Evolutionary conservation across 1,140 invertebrate genomes (phyloP), one percentile per base, ranked within the genome.

Genomic region (Drosophila arawakana): DNA sequence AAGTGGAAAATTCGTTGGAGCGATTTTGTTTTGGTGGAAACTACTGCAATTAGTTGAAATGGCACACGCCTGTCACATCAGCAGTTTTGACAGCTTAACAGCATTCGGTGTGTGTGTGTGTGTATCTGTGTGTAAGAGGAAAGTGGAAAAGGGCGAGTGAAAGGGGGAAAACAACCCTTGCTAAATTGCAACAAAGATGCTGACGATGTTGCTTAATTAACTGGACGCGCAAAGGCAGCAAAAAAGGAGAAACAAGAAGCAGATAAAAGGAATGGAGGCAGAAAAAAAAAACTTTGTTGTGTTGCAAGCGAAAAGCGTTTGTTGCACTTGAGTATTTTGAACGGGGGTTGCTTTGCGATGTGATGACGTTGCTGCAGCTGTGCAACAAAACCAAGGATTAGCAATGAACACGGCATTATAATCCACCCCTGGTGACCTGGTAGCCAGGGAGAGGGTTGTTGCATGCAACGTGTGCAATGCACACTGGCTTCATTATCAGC

Each of bases 31-130:
- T 37, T 62, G 18, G 46, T 71, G 58, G 57, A 54, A 78, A 89
- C 73, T 88, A 89, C 73, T 88, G 83, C 83, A 88, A 86, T 86
- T 88, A 86, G 84, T 88, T 88, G 55, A 18, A 73, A 71, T 73
- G 82, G 72, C 80, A 77, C 78, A 68, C 80, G 83, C 67, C 84
- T 83, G 84, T 89, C 83, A 73, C 80, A 88, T 77, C 67, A 70
- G 71, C 83, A 59, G 81, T 80, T 86, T 66, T 74, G 81, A 73
- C 82, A 86, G 82, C 81, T 86, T 86, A 85, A 61, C 68, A 67
- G 62, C 37, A 62, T 65, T 69, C 62, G 55, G 54, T 52, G 10
- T 44, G 10, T 25, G 9, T n/a, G 57, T 62, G 65, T 30, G 5
- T 11, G 18, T 21, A 21, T 21, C 57, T 67, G 65, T 30, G 5